Percentiles rank a stretch among this genome's conserved stretches.
Conservation (phyloP, 2,113 vertebrate genomes). For the Australoheros scitulus region DNA sequence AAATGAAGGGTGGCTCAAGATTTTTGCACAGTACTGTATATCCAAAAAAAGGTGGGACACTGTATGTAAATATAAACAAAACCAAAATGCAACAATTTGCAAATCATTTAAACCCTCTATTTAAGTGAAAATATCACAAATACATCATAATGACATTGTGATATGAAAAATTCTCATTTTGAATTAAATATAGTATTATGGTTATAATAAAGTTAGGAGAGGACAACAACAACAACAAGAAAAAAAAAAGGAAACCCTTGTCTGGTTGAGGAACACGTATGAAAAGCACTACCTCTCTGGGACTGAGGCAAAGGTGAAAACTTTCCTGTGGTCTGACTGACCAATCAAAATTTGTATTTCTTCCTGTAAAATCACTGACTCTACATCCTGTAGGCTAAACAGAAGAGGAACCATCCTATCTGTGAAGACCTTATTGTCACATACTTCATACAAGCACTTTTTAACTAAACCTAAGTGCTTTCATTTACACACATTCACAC, state of each 20-base stretch:
- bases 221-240: no score
- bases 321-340: not conserved
- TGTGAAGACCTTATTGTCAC: not conserved
- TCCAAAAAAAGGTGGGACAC: no score
- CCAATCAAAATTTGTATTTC: not conserved
- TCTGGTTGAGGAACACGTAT: not conserved
- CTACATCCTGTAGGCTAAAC: not conserved
- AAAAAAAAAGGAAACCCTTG: not conserved
- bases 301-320: not conserved
- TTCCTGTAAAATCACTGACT: not conserved
- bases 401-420: not conserved
- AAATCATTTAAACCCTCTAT: not conserved
- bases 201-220: not conserved
- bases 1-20: not conserved
- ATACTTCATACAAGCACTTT: no score
- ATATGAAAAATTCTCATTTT: not conserved
- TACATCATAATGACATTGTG: not conserved
- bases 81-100: not conserved
- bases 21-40: not conserved
- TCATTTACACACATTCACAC: no score
- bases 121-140: not conserved
- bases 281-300: fast-evolving
- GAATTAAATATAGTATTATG: not conserved
- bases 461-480: no score
- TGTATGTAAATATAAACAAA: not conserved